phyloP scores from a whole-genome alignment of 2,113 vertebrate genomes.

The Melierax canorus region DNA sequence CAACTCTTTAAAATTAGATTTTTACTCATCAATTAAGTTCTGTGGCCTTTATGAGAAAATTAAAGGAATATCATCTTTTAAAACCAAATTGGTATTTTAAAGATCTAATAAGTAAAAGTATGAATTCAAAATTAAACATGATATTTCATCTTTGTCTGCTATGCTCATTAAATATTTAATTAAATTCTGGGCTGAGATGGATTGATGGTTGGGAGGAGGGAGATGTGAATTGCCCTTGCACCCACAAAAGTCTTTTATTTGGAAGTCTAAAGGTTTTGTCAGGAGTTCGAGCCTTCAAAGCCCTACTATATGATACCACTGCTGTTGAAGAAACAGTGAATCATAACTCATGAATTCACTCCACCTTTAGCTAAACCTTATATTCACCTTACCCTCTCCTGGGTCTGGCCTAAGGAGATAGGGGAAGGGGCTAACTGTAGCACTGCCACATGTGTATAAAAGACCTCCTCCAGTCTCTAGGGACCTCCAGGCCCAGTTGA shows the following conservation, averaged over 20 bases:
- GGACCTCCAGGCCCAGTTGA: not conserved
- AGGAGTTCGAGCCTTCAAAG: not conserved
- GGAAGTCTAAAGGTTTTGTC: not conserved
- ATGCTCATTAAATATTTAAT: constrained; percentile 65
- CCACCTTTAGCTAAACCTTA: not conserved
- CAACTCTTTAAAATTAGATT: constrained; percentile 26
- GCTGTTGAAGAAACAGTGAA: not conserved
- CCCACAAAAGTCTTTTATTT: not conserved
- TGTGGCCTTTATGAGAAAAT: constrained; percentile 63
- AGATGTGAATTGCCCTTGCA: not conserved
- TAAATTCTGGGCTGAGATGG: constrained; percentile 8
- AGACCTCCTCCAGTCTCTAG: not conserved
- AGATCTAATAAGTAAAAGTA: constrained; percentile 51
- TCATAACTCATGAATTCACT: not conserved
- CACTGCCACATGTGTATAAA: not conserved
- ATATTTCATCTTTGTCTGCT: constrained; percentile 53
- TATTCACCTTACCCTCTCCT: not conserved
- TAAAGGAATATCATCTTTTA: constrained; percentile 53
- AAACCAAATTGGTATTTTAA: constrained; percentile 54
- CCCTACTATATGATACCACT: not conserved
- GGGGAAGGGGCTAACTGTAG: not conserved
- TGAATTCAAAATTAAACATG: constrained; percentile 62
- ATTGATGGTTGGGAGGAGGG: not conserved
- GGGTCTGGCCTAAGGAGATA: not conserved
- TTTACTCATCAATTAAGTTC: constrained; percentile 47